Conservation (phyloP, 30 jellyfish, hydroid and myxozoan species). For the Aurelia aurita complex sp. Pacific region DNA sequence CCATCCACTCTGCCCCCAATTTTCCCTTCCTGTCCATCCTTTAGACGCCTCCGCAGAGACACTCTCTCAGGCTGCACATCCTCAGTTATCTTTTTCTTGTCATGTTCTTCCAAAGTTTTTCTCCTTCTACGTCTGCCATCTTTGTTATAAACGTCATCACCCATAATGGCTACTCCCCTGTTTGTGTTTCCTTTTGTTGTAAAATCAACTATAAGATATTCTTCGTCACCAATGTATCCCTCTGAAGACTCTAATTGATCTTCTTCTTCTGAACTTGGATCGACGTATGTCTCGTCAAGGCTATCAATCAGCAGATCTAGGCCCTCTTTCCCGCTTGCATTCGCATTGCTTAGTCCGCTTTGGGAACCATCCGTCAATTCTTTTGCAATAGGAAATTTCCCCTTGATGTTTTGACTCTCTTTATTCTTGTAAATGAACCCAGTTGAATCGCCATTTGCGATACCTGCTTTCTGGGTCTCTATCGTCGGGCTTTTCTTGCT, state of each 20-base stretch:
- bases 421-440: background rate
- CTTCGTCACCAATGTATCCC: conserved; percentile 81
- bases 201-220: conserved; percentile 83
- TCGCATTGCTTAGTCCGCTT: background rate
- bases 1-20: background rate
- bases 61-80: conserved; percentile 17
- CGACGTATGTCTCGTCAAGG: background rate
- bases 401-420: background rate
- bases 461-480: background rate
- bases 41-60: conserved; percentile 17
- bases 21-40: background rate
- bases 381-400: background rate
- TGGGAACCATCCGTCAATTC: conserved; percentile 4
- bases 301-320: conserved; percentile 16
- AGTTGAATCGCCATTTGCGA: conserved; percentile 33
- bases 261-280: conserved; percentile 11
- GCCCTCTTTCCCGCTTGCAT: background rate
- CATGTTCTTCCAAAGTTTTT: background rate
- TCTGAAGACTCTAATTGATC: conserved; percentile 62
- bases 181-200: background rate
- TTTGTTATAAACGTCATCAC: conserved; percentile 45
- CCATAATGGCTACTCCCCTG: conserved; percentile 22
- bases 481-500: conserved; percentile 20
- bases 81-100: background rate
- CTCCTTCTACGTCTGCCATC: conserved; percentile 65